Evolutionary conservation across 2,113 vertebrate species (phyloP).

Genomic region (Bostrychus sinensis): DNA sequence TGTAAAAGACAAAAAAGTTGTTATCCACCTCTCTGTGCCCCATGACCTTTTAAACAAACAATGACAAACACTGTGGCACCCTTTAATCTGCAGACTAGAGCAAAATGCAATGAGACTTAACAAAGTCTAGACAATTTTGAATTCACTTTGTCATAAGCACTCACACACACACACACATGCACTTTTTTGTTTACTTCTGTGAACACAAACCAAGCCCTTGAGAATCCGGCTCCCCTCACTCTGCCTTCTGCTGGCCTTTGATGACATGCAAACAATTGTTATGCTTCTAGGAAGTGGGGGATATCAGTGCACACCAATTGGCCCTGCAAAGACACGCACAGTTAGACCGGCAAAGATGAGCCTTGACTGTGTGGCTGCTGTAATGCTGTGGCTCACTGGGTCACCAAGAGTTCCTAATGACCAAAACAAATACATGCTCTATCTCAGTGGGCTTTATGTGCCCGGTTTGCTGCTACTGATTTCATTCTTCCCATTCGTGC

Average conservation of each 20-base stretch:
- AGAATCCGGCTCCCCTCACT: constrained; percentile 15
- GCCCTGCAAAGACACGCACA: constrained; percentile 57
- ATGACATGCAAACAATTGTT: constrained; percentile 56
- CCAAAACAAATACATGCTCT: constrained; percentile 63
- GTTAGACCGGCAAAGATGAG: constrained; percentile 46
- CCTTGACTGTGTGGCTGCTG: constrained; percentile 41
- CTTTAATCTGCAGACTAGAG: constrained; percentile 17
- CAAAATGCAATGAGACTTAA: constrained; percentile 20
- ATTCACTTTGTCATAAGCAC: constrained; percentile 10
- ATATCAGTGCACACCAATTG: constrained; percentile 63
- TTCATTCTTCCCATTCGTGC: constrained; percentile 43
- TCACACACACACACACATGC: constrained; percentile 12
- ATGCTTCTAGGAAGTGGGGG: constrained; percentile 62
- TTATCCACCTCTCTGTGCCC: constrained; percentile 38
- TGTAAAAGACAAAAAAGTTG: constrained; percentile 50
- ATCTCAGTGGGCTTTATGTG: constrained; percentile 37
- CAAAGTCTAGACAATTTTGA: constrained; percentile 27
- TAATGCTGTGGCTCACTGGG: constrained; percentile 65
- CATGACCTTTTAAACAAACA: constrained; percentile 67
- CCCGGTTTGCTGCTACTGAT: constrained; percentile 39
- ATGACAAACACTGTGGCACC: constrained; percentile 26
- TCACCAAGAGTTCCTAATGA: constrained; percentile 67
- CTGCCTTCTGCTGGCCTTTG: constrained; percentile 44
- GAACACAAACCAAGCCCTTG: constrained; percentile 34
- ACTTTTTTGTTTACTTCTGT: constrained; percentile 19